phyloP scores from a whole-genome alignment of 2,797 vertebrate genomes.

The Notolabrus celidotus region DNA sequence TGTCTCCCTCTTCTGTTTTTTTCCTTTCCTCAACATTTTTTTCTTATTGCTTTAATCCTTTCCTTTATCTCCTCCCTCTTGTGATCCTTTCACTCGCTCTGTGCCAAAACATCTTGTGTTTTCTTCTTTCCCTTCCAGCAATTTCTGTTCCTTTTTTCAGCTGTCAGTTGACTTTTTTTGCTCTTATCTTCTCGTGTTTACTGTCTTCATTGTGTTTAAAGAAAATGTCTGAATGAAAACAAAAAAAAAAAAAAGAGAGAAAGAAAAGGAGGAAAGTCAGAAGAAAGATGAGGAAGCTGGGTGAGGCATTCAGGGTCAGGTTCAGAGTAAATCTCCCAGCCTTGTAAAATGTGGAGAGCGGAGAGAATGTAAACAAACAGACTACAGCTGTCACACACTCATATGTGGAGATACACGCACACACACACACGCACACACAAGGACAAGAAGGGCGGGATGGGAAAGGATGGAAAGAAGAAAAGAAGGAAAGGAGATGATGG shows the following conservation, averaged over 20 bases:
- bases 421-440: slow-evolving; percentile 18
- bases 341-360: slow-evolving; percentile 66
- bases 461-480: slow-evolving; percentile 16
- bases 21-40: slow-evolving; percentile 74
- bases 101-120: slow-evolving; percentile 37
- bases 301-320: slow-evolving; percentile 67
- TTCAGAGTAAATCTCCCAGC: slow-evolving; percentile 66
- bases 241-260: not conserved
- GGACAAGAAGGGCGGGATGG: not conserved
- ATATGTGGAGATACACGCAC: slow-evolving; percentile 32
- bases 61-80: slow-evolving; percentile 71
- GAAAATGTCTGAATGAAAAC: not conserved
- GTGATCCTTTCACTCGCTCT: too few relatives aligned
- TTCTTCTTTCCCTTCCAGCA: slow-evolving; percentile 42
- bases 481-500: slow-evolving; percentile 33
- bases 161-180: slow-evolving; percentile 25
- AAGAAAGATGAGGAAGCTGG: slow-evolving; percentile 40
- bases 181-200: slow-evolving; percentile 1
- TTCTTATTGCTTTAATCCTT: slow-evolving; percentile 82
- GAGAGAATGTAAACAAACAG: slow-evolving; percentile 77
- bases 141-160: slow-evolving; percentile 16
- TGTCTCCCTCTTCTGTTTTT: slow-evolving; percentile 68
- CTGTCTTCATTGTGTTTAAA: not conserved
- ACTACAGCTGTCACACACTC: slow-evolving; percentile 75
- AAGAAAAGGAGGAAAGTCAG: slow-evolving; percentile 4